Conservation (phyloP, 64 coral and sea anemone species). For the Platygyra sinensis region DNA sequence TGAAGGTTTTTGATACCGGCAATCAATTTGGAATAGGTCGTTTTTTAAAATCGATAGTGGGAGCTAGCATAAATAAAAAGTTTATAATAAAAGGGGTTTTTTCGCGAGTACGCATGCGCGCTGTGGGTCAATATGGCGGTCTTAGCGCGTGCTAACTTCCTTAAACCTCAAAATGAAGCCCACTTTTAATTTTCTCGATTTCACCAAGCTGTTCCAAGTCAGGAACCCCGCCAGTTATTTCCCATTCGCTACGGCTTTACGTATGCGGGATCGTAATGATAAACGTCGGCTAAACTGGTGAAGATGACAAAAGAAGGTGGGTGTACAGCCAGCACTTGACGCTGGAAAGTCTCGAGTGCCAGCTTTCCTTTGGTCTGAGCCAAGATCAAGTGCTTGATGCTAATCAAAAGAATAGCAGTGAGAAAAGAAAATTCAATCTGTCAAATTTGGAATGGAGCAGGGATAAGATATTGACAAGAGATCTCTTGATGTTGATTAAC, state of each 20-base stretch:
- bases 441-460: too few relatives aligned
- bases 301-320: too few relatives aligned
- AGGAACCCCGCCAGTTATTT: constrained; percentile 46
- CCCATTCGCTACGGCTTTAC: constrained; percentile 47
- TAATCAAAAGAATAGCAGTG: too few relatives aligned
- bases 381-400: too few relatives aligned
- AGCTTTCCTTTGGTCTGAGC: too few relatives aligned
- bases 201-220: constrained; percentile 51
- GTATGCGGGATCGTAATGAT: constrained; percentile 23
- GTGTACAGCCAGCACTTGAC: too few relatives aligned
- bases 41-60: not conserved
- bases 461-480: too few relatives aligned
- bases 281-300: not conserved
- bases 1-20: not conserved
- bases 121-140: not conserved
- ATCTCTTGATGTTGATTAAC: too few relatives aligned
- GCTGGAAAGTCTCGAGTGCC: too few relatives aligned
- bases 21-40: not conserved
- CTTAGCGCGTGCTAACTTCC: not conserved
- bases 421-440: too few relatives aligned
- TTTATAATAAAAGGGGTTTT: not conserved
- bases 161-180: too few relatives aligned
- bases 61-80: not conserved
- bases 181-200: constrained; percentile 6
- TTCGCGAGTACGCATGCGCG: not conserved